These are phyloP conservation scores for Mallotus villosus DNA, from an alignment of 2,797 vertebrate species.

Conservation along the genomic window DNA sequence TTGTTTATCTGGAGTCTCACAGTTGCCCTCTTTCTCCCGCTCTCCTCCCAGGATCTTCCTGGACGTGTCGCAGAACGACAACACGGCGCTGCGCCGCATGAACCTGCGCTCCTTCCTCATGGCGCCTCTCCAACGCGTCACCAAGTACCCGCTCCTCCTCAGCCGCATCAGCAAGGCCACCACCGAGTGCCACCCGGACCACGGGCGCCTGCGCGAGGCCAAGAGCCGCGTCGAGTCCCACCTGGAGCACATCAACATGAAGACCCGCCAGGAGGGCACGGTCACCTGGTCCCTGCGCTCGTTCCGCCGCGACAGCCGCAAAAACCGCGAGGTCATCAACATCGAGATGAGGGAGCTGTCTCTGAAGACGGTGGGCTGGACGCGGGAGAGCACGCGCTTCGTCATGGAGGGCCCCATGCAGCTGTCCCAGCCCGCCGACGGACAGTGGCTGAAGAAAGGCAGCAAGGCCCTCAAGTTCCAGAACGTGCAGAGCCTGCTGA, in stretches of 20 bases:
- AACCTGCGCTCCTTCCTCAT: slow-evolving; percentile 93
- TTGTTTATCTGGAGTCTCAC: background rate
- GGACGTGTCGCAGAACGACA: slow-evolving; percentile 92
- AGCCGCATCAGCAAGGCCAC: slow-evolving; percentile 90
- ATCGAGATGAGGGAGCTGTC: slow-evolving; percentile 90
- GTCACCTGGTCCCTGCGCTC: slow-evolving; percentile 88
- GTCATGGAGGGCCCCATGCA: slow-evolving; percentile 90
- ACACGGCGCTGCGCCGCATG: slow-evolving; percentile 89
- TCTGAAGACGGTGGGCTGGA: slow-evolving; percentile 87
- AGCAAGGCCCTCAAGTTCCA: slow-evolving; percentile 91
- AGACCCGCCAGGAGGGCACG: slow-evolving; percentile 88
- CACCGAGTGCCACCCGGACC: slow-evolving; percentile 83
- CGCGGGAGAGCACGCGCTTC: slow-evolving; percentile 84
- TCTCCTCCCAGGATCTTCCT: slow-evolving; percentile 84
- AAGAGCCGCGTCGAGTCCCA: slow-evolving; percentile 92
- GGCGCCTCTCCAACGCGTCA: slow-evolving; percentile 89
- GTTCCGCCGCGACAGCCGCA: slow-evolving; percentile 89
- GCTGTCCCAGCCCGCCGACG: slow-evolving; percentile 85
- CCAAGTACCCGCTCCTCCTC: slow-evolving; percentile 88
- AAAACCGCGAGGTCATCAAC: slow-evolving; percentile 88
- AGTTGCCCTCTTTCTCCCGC: background rate
- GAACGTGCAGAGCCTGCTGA: slow-evolving; percentile 87
- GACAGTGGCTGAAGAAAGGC: slow-evolving; percentile 91
- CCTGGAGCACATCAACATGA: slow-evolving; percentile 95
- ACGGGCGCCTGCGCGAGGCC: slow-evolving; percentile 84